Conservation (phyloP, 1,140 invertebrate species). For the Hydropsyche tenuis region DNA sequence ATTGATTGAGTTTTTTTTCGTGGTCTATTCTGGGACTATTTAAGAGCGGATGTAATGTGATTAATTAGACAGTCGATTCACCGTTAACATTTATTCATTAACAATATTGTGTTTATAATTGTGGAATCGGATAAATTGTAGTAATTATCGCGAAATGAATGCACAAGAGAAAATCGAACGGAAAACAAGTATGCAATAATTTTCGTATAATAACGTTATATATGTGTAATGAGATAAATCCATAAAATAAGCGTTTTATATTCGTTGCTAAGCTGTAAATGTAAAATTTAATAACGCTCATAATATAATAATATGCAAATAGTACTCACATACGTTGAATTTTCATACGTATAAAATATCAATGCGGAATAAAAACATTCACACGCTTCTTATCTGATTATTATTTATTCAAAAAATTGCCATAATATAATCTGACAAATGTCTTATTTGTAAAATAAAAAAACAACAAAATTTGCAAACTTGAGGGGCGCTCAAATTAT, state of each 20-base stretch:
- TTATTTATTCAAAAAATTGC: no score
- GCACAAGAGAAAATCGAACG: conserved; percentile 10
- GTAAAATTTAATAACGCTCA: conserved; percentile 21
- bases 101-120: not conserved
- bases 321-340: conserved; percentile 17
- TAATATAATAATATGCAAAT: conserved; percentile 21
- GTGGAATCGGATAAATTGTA: not conserved
- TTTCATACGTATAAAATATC: not conserved
- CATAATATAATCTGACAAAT: no score
- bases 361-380: no score
- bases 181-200: conserved; percentile 18
- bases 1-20: not conserved
- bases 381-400: no score
- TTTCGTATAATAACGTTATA: conserved; percentile 6
- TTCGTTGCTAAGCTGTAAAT: conserved; percentile 10
- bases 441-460: no score
- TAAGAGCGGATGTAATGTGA: not conserved
- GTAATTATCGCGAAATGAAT: not conserved
- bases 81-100: not conserved
- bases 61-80: not conserved
- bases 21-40: not conserved
- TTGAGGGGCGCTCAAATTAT: no score
- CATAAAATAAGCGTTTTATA: conserved; percentile 17
- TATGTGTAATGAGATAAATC: conserved; percentile 16
- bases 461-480: no score